Percentiles rank a stretch among this genome's conserved stretches.
Evolutionary conservation across 2,888 invertebrate genomes (phyloP).

Genomic region (Pandemis heparana): DNA sequence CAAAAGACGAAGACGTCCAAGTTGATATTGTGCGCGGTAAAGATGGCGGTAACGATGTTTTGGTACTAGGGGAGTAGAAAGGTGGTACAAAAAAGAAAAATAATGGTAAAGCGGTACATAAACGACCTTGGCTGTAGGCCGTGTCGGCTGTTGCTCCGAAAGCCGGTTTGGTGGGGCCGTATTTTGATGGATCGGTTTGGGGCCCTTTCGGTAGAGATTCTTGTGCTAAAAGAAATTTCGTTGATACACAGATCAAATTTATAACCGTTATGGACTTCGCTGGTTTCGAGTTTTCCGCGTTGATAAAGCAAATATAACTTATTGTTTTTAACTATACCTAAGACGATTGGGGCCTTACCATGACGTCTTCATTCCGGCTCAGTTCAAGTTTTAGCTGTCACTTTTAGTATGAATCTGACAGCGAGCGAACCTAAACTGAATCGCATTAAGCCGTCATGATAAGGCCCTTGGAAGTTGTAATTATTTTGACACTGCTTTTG

Average conservation of each 20-base stretch:
- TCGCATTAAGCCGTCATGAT: no score
- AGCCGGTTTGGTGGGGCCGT: slow-evolving; percentile 70
- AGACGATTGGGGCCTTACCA: no score
- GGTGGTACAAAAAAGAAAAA: slow-evolving; percentile 75
- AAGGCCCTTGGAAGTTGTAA: no score
- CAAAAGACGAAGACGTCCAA: slow-evolving; percentile 47
- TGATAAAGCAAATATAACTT: no score
- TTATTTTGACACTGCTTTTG: no score
- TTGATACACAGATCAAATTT: background rate
- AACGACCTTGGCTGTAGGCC: slow-evolving; percentile 84
- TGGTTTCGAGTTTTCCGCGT: no score
- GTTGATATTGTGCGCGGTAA: slow-evolving; percentile 48
- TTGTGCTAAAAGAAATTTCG: slow-evolving; percentile 34
- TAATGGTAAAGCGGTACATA: slow-evolving; percentile 77
- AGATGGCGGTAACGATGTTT: slow-evolving; percentile 56
- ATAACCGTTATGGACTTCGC: background rate
- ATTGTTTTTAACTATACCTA: no score
- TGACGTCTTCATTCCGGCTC: no score
- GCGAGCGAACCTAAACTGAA: no score
- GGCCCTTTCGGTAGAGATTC: slow-evolving; percentile 55
- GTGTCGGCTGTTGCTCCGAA: slow-evolving; percentile 73
- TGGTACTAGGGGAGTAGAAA: slow-evolving; percentile 67
- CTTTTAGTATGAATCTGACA: no score
- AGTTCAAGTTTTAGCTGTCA: no score
- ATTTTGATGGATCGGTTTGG: slow-evolving; percentile 75